Percentiles rank a stretch among this genome's conserved stretches.
phyloP scores from a whole-genome alignment of 2,113 vertebrate species.

The Bombycilla garrulus region DNA sequence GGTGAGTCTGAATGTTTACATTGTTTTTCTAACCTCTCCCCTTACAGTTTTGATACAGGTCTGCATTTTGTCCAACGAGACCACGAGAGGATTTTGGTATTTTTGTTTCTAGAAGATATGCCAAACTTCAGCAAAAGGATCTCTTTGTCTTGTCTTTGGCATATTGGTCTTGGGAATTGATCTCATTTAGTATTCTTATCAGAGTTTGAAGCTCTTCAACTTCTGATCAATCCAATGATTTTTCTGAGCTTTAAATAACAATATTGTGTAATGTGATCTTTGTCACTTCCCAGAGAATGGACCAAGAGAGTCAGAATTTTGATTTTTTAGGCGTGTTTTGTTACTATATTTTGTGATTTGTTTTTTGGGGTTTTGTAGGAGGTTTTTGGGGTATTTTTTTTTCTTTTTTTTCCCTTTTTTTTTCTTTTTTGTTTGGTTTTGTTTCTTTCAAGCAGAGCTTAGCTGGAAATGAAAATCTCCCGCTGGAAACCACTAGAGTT shows the following conservation, averaged over 20 bases:
- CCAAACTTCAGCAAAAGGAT: not conserved
- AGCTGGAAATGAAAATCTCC: not conserved
- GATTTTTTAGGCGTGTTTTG: not conserved
- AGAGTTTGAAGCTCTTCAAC: not conserved
- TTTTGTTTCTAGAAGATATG: not conserved
- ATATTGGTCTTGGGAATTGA: not conserved
- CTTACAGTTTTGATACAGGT: not conserved
- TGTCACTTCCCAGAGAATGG: not conserved
- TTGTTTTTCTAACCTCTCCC: not conserved
- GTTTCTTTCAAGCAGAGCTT: not conserved
- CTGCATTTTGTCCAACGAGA: not conserved
- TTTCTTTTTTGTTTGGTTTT: too few relatives aligned
- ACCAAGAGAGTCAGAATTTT: not conserved
- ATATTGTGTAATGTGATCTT: not conserved
- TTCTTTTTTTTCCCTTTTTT: too few relatives aligned
- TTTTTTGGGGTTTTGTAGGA: not conserved
- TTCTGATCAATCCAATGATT: not conserved
- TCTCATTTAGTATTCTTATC: not conserved
- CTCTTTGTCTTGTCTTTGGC: not conserved
- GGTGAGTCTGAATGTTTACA: not conserved
- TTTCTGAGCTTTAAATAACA: not conserved
- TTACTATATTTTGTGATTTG: not conserved
- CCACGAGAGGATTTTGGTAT: not conserved
- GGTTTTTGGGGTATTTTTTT: not conserved
- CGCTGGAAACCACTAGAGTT: not conserved